Conservation (phyloP, 2,888 invertebrate genomes). For the Plebejus melissa region DNA sequence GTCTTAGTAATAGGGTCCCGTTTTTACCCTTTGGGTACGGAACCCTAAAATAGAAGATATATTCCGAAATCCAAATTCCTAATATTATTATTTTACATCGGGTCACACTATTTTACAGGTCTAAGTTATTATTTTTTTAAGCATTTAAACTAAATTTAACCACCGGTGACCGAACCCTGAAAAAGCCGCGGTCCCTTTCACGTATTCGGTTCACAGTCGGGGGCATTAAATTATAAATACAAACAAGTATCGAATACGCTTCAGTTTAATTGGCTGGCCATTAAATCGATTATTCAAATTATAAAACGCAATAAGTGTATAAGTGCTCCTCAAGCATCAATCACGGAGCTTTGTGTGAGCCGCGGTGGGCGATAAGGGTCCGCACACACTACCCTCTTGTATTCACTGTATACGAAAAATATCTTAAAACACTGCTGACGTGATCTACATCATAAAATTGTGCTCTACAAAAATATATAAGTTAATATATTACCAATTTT, state of each 20-base stretch:
- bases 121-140: no score
- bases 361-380: constrained; percentile 62
- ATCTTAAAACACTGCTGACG: no score
- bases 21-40: no score
- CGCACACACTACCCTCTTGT: not conserved
- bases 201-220: not conserved
- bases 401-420: not conserved
- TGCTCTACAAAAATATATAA: no score
- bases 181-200: not conserved
- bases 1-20: no score
- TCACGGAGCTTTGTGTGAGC: constrained; percentile 61
- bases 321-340: constrained; percentile 69
- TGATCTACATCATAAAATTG: no score
- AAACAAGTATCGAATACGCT: constrained; percentile 27
- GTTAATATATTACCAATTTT: no score
- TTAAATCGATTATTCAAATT: constrained; percentile 30
- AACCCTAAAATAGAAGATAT: no score
- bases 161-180: not conserved
- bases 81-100: no score
- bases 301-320: constrained; percentile 43
- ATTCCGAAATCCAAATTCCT: no score
- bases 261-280: constrained; percentile 27
- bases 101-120: no score
- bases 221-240: constrained; percentile 39
- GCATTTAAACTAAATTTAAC: not conserved